A percentile compares a stretch with the other conserved stretches of the same genome.
Conservation (phyloP, 2,797 vertebrate genomes). For the Leptoclinus maculatus region DNA sequence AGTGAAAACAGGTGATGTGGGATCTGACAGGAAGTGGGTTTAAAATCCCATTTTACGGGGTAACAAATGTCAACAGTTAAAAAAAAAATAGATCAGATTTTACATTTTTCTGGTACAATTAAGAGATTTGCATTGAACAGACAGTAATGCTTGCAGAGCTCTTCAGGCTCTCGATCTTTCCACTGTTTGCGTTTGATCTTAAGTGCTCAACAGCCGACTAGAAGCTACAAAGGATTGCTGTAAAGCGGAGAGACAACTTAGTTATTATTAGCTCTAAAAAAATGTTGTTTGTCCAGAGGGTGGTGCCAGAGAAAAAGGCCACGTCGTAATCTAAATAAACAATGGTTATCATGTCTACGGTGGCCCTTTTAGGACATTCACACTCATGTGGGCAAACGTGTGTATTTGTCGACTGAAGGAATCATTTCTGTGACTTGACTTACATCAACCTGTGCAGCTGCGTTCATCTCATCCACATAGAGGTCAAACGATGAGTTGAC, state of each 20-base stretch:
- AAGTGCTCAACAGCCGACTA: background rate
- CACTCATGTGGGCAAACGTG: background rate
- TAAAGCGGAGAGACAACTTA: background rate
- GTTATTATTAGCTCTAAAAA: background rate
- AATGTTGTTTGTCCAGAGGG: background rate
- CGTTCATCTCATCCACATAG: background rate
- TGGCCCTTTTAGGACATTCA: background rate
- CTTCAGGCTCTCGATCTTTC: background rate
- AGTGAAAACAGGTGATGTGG: background rate
- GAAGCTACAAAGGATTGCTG: background rate
- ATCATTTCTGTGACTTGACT: background rate
- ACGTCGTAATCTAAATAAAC: background rate
- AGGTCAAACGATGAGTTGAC: background rate
- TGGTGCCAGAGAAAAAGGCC: background rate
- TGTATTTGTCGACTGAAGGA: background rate
- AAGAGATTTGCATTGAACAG: background rate
- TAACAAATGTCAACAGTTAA: background rate
- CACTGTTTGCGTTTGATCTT: background rate
- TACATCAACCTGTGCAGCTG: background rate
- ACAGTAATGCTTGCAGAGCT: background rate
- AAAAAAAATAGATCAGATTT: background rate
- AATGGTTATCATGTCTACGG: background rate
- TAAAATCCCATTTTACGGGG: background rate
- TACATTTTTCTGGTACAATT: background rate
- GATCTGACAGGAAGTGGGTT: background rate